Conservation (phyloP, 2,113 vertebrate species). For the Petrocephalus microphthalmus region DNA sequence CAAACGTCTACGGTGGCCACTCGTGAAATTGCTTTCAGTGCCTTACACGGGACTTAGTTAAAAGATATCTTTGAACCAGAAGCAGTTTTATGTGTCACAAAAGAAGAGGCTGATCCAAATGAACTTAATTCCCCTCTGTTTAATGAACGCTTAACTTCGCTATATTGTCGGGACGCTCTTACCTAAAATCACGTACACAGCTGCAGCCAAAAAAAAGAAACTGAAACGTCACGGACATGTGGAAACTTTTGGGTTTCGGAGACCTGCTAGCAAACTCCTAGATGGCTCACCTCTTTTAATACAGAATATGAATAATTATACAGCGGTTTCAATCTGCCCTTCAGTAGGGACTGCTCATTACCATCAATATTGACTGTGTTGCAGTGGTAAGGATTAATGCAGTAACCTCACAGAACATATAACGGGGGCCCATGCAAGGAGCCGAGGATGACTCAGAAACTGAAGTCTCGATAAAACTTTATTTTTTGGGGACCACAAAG, state of each 20-base stretch:
- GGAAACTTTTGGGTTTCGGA: slow-evolving; percentile 48
- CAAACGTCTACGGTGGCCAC: slow-evolving; percentile 68
- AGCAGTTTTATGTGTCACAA: slow-evolving; percentile 65
- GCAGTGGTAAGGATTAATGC: slow-evolving; percentile 38
- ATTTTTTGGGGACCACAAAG: not conserved
- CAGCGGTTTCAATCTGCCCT: slow-evolving; percentile 44
- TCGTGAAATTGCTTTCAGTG: slow-evolving; percentile 73
- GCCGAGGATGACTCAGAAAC: slow-evolving; percentile 1
- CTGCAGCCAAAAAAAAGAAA: not conserved
- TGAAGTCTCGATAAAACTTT: slow-evolving; percentile 17
- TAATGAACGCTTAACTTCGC: slow-evolving; percentile 58
- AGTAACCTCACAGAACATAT: slow-evolving; percentile 37
- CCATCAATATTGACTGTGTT: slow-evolving; percentile 67
- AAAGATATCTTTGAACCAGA: slow-evolving; percentile 69
- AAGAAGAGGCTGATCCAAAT: slow-evolving; percentile 65
- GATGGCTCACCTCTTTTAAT: slow-evolving; percentile 62
- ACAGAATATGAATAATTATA: slow-evolving; percentile 44
- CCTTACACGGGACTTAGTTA: slow-evolving; percentile 66
- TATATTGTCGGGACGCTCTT: slow-evolving; percentile 44
- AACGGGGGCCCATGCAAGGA: not conserved
- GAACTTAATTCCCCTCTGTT: slow-evolving; percentile 62
- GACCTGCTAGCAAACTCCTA: slow-evolving; percentile 51
- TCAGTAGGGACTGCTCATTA: slow-evolving; percentile 53
- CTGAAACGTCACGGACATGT: not conserved
- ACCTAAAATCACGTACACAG: slow-evolving; percentile 22